Conservation (phyloP, 1,140 invertebrate genomes). For the Drosophila navojoa region DNA sequence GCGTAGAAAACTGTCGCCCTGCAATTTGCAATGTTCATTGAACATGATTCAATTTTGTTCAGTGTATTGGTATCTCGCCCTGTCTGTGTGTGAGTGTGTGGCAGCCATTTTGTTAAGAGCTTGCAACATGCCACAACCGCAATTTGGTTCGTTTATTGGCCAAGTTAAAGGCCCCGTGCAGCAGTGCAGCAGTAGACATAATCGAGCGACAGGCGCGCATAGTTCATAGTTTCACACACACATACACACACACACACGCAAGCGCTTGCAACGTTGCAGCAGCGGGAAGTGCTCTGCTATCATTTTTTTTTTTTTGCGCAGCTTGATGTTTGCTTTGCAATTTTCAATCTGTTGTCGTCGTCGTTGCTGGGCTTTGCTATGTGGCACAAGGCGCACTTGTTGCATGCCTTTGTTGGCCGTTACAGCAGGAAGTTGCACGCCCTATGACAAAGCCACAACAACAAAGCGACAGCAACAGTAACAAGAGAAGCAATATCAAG, state of each 20-base stretch:
- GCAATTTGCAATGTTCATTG: slow-evolving; percentile 39
- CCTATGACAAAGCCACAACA: slow-evolving; percentile 27
- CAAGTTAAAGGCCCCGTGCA: slow-evolving; percentile 52
- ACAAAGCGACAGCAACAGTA: slow-evolving; percentile 9
- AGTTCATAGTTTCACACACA: slow-evolving; percentile 8
- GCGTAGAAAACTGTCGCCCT: slow-evolving; percentile 32
- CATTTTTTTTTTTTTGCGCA: slow-evolving; percentile 13
- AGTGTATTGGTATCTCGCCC: slow-evolving; percentile 32
- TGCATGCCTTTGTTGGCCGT: slow-evolving; percentile 53
- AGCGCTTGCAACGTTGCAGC: not conserved
- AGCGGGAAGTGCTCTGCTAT: slow-evolving; percentile 22
- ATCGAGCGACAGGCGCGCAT: slow-evolving; percentile 27
- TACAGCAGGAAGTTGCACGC: slow-evolving; percentile 59
- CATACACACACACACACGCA: not conserved
- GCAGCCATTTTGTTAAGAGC: slow-evolving; percentile 64
- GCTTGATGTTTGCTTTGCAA: slow-evolving; percentile 34
- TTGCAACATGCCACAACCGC: slow-evolving; percentile 46
- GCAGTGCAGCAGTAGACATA: slow-evolving; percentile 18
- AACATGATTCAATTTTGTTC: slow-evolving; percentile 7
- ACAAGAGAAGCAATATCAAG: slow-evolving; percentile 16
- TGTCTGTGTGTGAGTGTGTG: slow-evolving; percentile 44
- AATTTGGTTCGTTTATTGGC: slow-evolving; percentile 49
- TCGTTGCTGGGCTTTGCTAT: slow-evolving; percentile 28
- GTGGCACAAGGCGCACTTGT: slow-evolving; percentile 71
- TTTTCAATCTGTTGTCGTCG: slow-evolving; percentile 33